Conservation (phyloP, 2,888 invertebrate genomes). For the Acronicta leporina region DNA sequence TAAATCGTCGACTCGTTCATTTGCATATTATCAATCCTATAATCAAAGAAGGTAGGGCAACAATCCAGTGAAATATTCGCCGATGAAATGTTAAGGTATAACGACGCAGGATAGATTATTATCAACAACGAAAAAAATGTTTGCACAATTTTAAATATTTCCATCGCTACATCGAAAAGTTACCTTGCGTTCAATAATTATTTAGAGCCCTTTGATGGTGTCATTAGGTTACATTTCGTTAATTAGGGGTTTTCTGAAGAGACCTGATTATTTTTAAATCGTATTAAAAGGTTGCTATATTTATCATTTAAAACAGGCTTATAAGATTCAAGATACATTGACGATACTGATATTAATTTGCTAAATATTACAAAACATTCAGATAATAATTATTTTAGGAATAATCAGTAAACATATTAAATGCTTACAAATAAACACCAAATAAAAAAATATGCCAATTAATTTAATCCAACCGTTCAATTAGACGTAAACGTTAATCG, state of each 20-base stretch:
- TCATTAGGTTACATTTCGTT: conserved; percentile 32
- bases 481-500: conserved; percentile 66
- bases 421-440: conserved; percentile 22
- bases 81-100: conserved; percentile 80
- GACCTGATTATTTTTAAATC: not conserved
- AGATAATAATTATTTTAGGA: too few species aligned
- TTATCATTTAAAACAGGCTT: not conserved
- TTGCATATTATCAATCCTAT: conserved; percentile 84
- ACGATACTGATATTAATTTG: too few species aligned
- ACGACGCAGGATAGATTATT: conserved; percentile 66
- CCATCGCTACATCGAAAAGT: conserved; percentile 33
- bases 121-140: conserved; percentile 59
- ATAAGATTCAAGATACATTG: too few species aligned
- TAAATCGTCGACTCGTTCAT: conserved; percentile 79
- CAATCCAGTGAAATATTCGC: conserved; percentile 83
- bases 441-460: conserved; percentile 57
- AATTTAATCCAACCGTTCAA: conserved; percentile 58
- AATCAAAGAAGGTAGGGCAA: conserved; percentile 82
- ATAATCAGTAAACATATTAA: not conserved
- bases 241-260: conserved; percentile 28
- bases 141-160: conserved; percentile 57
- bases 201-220: conserved; percentile 28
- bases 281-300: not conserved
- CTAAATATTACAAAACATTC: too few species aligned
- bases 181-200: conserved; percentile 31